These are phyloP conservation scores for Crocallis elinguaria DNA, from an alignment of 2,888 invertebrate genomes.

Conservation along the genomic window DNA sequence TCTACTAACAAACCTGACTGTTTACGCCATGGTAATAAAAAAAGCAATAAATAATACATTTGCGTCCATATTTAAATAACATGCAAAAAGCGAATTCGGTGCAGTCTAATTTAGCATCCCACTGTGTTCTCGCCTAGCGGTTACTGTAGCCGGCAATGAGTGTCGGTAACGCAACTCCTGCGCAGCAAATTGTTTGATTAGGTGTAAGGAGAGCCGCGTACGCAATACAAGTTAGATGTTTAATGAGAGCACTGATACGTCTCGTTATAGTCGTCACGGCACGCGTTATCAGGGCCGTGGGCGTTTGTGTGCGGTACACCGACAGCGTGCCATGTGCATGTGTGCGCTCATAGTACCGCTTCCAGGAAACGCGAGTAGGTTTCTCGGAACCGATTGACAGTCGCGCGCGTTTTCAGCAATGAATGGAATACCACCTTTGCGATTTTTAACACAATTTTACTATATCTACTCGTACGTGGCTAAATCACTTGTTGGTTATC, in stretches of 20 bases:
- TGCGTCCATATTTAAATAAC: not conserved
- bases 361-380: constrained; percentile 81
- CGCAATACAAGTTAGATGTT: constrained; percentile 67
- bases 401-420: constrained; percentile 79
- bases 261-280: constrained; percentile 67
- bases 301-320: constrained; percentile 66
- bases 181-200: constrained; percentile 71
- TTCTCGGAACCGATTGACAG: constrained; percentile 78
- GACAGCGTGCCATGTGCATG: constrained; percentile 54
- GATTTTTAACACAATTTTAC: constrained; percentile 35
- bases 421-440: constrained; percentile 62
- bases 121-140: constrained; percentile 17
- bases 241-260: constrained; percentile 79
- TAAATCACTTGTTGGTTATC: constrained; percentile 34
- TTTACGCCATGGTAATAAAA: no score
- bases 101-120: constrained; percentile 1
- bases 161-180: constrained; percentile 51
- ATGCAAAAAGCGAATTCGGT: not conserved
- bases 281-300: constrained; percentile 78
- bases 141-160: constrained; percentile 36
- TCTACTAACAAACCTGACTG: no score
- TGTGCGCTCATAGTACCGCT: constrained; percentile 78
- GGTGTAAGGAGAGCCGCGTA: constrained; percentile 73
- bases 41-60: not conserved
- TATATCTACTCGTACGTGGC: constrained; percentile 21